Conservation (phyloP, 1,140 invertebrate genomes). For the Formica exsecta region DNA sequence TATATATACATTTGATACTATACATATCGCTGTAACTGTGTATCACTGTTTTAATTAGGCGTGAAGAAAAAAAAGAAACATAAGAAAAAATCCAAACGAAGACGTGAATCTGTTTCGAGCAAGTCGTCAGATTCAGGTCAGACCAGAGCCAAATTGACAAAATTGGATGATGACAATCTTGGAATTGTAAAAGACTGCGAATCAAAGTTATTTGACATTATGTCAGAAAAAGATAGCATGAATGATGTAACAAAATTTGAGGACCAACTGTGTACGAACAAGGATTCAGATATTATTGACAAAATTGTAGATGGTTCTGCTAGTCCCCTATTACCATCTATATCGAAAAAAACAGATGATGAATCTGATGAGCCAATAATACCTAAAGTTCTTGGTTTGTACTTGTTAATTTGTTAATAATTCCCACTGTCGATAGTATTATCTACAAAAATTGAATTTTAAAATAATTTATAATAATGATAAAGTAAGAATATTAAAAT, state of each 20-base stretch:
- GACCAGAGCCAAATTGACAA: conserved; percentile 66
- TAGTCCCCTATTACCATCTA: conserved; percentile 76
- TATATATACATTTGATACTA: background rate
- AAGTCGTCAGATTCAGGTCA: conserved; percentile 82
- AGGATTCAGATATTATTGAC: conserved; percentile 58
- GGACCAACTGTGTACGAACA: conserved; percentile 46
- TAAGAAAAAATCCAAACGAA: conserved; percentile 87
- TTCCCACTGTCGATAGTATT: conserved; percentile 18
- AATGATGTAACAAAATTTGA: conserved; percentile 56
- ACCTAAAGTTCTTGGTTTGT: conserved; percentile 85
- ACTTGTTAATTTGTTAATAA: conserved; percentile 49
- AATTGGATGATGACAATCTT: conserved; percentile 4
- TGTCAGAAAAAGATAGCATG: background rate
- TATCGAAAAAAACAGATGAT: conserved; percentile 78
- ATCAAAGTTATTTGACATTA: conserved; percentile 67
- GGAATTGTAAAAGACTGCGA: conserved; percentile 61
- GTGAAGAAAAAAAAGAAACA: conserved; percentile 88
- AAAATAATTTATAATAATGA: conserved; percentile 26
- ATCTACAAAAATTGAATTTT: conserved; percentile 1
- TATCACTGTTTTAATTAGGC: conserved; percentile 66
- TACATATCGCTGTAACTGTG: background rate
- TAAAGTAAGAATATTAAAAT: conserved; percentile 37
- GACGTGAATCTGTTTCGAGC: conserved; percentile 83
- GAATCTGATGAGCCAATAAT: conserved; percentile 82
- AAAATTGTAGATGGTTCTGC: conserved; percentile 55